These are phyloP conservation scores for Urocynchramus pylzowi DNA, from an alignment of 2,113 vertebrate species.

Conservation along the genomic window DNA sequence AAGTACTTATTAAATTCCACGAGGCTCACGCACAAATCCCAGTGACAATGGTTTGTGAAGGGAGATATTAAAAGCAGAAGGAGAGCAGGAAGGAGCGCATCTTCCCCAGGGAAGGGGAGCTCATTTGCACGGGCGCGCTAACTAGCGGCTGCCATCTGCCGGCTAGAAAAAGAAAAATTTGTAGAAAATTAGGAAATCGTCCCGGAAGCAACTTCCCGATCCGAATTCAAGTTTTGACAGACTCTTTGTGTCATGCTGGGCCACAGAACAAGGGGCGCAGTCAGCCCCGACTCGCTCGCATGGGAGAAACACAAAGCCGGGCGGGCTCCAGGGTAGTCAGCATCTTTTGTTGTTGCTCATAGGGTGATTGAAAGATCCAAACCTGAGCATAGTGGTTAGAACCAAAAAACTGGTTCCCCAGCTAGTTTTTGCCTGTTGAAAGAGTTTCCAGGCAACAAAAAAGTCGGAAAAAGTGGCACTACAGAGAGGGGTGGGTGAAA, in stretches of 20 bases:
- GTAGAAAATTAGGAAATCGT: background rate
- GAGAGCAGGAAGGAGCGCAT: background rate
- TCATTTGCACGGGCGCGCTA: accelerated
- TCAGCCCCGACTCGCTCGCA: accelerated
- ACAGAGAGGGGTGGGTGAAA: background rate
- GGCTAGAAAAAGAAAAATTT: background rate
- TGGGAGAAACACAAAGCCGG: accelerated
- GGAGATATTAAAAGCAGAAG: background rate
- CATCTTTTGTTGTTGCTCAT: background rate
- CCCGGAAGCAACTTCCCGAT: accelerated
- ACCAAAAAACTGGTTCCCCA: background rate
- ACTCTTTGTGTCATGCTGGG: background rate
- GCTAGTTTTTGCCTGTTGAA: background rate
- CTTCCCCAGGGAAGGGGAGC: background rate
- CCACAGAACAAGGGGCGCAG: background rate
- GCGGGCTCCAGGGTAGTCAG: accelerated
- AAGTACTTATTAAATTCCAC: background rate
- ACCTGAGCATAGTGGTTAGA: background rate
- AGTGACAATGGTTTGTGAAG: background rate
- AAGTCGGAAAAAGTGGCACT: background rate
- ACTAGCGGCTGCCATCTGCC: constrained; percentile 21
- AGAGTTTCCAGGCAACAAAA: background rate
- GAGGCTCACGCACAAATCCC: background rate
- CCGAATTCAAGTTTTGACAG: background rate
- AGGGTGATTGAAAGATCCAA: background rate